These are phyloP conservation scores for Octonoba sinensis DNA, from an alignment of 2,888 invertebrate species.

Conservation along the genomic window DNA sequence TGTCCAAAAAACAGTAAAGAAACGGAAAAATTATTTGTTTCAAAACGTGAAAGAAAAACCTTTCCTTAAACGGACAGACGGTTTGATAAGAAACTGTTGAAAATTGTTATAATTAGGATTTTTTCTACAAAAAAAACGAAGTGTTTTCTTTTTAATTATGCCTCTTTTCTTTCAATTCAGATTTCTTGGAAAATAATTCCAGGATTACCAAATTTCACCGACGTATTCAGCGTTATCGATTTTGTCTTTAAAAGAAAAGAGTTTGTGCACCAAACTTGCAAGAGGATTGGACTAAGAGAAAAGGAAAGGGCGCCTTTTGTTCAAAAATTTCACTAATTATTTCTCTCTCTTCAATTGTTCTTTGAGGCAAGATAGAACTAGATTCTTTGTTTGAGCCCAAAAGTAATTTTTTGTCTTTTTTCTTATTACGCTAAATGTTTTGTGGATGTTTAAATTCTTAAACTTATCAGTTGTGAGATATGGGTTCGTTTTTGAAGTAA, in stretches of 20 bases:
- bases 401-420: slow-evolving; percentile 24
- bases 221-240: slow-evolving; percentile 59
- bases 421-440: slow-evolving; percentile 25
- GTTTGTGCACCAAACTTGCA: slow-evolving; percentile 13
- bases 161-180: slow-evolving; percentile 58
- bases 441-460: slow-evolving; percentile 56
- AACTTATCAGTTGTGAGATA: slow-evolving; percentile 42
- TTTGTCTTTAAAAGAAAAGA: slow-evolving; percentile 18
- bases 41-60: slow-evolving; percentile 22
- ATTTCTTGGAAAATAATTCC: slow-evolving; percentile 62
- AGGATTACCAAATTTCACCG: slow-evolving; percentile 57
- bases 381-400: slow-evolving; percentile 46
- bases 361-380: slow-evolving; percentile 53
- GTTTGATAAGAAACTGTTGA: slow-evolving; percentile 55
- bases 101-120: slow-evolving; percentile 61
- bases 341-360: slow-evolving; percentile 55
- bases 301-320: slow-evolving; percentile 31
- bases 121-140: slow-evolving; percentile 29
- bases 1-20: slow-evolving; percentile 14
- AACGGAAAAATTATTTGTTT: slow-evolving; percentile 58
- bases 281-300: slow-evolving; percentile 11
- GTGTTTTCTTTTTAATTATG: slow-evolving; percentile 55
- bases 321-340: slow-evolving; percentile 62
- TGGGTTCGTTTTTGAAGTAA: slow-evolving; percentile 34
- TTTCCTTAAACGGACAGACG: slow-evolving; percentile 53